phyloP scores from a whole-genome alignment of 2,888 invertebrate species.

The Elaeidobius kamerunicus region DNA sequence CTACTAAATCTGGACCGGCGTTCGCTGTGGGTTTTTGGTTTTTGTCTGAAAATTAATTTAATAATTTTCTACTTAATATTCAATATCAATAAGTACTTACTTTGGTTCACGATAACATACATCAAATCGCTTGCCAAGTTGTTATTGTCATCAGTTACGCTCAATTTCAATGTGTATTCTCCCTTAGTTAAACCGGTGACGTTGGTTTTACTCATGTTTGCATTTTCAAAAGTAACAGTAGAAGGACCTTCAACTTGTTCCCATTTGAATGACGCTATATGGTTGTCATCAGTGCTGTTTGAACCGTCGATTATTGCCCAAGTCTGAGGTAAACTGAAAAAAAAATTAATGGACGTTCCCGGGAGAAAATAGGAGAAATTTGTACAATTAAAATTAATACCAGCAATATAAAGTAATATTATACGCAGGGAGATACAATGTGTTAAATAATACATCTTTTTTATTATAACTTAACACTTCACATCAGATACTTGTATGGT shows the following conservation, averaged over 20 bases:
- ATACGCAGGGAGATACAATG: no score
- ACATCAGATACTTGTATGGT: no score
- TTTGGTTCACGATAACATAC: constrained; percentile 78
- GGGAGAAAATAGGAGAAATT: no score
- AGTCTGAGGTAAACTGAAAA: constrained; percentile 71
- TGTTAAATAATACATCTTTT: no score
- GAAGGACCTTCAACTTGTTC: constrained; percentile 71
- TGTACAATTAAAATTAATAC: no score
- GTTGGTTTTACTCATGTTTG: constrained; percentile 58
- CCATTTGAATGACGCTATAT: constrained; percentile 82
- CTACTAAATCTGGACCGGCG: constrained; percentile 80
- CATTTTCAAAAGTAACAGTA: constrained; percentile 52
- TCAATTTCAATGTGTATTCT: constrained; percentile 74
- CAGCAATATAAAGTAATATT: no score
- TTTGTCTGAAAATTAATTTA: constrained; percentile 64
- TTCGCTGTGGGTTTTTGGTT: constrained; percentile 87
- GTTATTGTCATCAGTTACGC: constrained; percentile 81
- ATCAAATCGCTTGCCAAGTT: constrained; percentile 73
- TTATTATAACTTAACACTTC: no score
- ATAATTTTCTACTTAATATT: no score
- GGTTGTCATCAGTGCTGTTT: constrained; percentile 69
- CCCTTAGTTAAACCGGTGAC: constrained; percentile 81
- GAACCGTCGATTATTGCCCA: constrained; percentile 78
- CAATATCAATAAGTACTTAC: constrained; percentile 54
- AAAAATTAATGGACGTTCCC: no score